Base-by-base conservation (phyloP, 2,888 invertebrate genomes). In the Pseudoips prasinana region DNA sequence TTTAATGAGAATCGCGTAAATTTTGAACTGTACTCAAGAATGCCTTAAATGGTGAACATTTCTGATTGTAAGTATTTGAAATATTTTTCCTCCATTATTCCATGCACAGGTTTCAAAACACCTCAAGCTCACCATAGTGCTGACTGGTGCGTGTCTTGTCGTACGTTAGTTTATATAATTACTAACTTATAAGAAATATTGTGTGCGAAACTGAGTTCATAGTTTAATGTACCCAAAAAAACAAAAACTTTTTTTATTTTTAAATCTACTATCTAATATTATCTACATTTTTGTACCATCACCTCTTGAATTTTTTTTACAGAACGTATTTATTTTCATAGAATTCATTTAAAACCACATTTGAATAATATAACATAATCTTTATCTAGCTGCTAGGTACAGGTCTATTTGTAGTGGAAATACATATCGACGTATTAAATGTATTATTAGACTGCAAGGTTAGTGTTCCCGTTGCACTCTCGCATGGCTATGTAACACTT, bases 361-460 rank as follows among this genome's bases (percentile, higher is more conserved):
- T 49, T 36, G 33, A 46, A 54, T 40, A 50, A 46, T 35, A 46
- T 40, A 41, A 42, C 39, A 45, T 51, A 45, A 59, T 56, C 45
- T 61, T 64, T 68, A 67, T 65, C 63, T 65, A 53, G 46, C 42
- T 57, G 40, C 57, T 68, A 49, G 29, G 46, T 39, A 67, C 48
- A 40, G 46, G 41, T 64, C 62, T 72, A 72, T 72, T 72, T 70
- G 60, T 64, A 70, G 65, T 66, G 63, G 63, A 72, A 76, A 74
- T 70, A n/a, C n/a, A n/a, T n/a, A 75, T 74, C 65, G 74, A 73
- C 73, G 72, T 77, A 77, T 79, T 68, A 68, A 51, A 71, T 71
- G 69, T 87, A 86, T 81, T 79, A 81, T 78, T 87, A 86, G 82
- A 71, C 59, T 62, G 65, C 86, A 84, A 85, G 86, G 86, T 81